Conservation (phyloP, 2,888 invertebrate genomes). For the Sminthurinus aureus region DNA sequence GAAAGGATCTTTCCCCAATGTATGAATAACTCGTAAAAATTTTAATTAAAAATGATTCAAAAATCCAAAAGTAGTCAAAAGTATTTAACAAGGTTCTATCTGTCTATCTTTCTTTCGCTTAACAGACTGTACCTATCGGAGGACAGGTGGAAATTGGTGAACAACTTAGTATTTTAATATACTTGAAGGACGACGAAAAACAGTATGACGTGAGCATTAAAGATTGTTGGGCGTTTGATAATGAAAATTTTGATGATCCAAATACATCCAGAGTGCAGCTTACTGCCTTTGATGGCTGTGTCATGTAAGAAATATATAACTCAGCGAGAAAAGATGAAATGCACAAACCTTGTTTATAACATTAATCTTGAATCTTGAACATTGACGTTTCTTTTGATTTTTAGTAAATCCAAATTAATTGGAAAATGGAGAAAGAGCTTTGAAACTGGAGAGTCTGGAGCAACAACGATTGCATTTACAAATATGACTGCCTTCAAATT, state of each 20-base stretch:
- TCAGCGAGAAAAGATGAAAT: neutral
- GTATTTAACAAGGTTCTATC: neutral
- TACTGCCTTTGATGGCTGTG: slow-evolving; percentile 73
- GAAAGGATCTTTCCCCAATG: slow-evolving; percentile 74
- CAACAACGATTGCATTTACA: slow-evolving; percentile 72
- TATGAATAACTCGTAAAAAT: slow-evolving; percentile 62
- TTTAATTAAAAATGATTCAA: neutral
- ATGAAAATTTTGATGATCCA: slow-evolving; percentile 69
- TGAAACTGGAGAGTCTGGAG: slow-evolving; percentile 69
- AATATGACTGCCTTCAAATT: slow-evolving; percentile 77
- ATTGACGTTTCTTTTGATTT: neutral
- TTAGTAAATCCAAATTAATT: slow-evolving; percentile 71
- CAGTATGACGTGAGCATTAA: slow-evolving; percentile 74
- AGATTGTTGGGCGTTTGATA: slow-evolving; percentile 78
- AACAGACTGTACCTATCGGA: slow-evolving; percentile 70
- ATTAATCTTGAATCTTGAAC: neutral
- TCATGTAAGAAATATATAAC: slow-evolving; percentile 68
- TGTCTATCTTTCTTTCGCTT: slow-evolving; percentile 8
- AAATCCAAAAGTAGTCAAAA: neutral
- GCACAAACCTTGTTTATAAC: neutral
- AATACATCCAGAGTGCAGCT: slow-evolving; percentile 71
- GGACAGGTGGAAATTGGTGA: slow-evolving; percentile 75
- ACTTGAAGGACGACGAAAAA: slow-evolving; percentile 71
- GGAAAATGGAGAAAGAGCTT: slow-evolving; percentile 72
- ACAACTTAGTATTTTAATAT: slow-evolving; percentile 74